Evolutionary conservation across 2,113 vertebrate genomes (phyloP).

Genomic region (Gallinago media): DNA sequence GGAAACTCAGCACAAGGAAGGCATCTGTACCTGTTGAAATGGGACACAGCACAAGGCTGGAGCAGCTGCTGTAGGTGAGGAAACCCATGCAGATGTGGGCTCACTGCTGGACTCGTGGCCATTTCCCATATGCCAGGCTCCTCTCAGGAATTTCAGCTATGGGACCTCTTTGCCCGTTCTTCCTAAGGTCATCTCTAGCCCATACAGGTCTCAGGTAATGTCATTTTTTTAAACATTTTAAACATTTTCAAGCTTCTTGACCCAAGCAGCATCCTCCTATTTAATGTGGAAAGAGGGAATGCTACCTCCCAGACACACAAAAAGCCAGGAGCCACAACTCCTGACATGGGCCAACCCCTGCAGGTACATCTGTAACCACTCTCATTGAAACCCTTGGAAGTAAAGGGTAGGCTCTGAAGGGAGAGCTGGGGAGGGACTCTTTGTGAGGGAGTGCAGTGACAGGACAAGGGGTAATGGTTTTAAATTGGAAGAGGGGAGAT

Average conservation of each 20-base stretch:
- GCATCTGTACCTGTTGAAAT: background rate
- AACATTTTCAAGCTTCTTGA: background rate
- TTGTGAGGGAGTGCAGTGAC: no score
- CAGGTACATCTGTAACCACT: background rate
- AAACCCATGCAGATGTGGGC: background rate
- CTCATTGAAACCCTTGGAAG: background rate
- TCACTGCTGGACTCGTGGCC: background rate
- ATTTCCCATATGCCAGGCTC: rapidly evolving
- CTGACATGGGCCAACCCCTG: background rate
- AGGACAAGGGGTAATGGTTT: no score
- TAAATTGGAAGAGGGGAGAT: no score
- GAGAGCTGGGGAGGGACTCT: no score
- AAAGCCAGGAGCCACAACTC: background rate
- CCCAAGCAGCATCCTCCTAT: background rate
- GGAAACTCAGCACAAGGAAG: background rate
- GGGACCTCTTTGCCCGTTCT: background rate
- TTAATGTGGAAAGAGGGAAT: background rate
- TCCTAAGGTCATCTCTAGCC: background rate
- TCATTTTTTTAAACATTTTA: background rate
- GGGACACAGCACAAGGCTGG: background rate
- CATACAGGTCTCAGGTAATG: background rate
- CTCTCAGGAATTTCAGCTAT: background rate
- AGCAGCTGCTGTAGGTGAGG: background rate
- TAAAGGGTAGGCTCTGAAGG: background rate
- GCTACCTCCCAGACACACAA: background rate